Base-by-base conservation (phyloP, 2,797 vertebrate genomes). In the Remorina albescens region DNA sequence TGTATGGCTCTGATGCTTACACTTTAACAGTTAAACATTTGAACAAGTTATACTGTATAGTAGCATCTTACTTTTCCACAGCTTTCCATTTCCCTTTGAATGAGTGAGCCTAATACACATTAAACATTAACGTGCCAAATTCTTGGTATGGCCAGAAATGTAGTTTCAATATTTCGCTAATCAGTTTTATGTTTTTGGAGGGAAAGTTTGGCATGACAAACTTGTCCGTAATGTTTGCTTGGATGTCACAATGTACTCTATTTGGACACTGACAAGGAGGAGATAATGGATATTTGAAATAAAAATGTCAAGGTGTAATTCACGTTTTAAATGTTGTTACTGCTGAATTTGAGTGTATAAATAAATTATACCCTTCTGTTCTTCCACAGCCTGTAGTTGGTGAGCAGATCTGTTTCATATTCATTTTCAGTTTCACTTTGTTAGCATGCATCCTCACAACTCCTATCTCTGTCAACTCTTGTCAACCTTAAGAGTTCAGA, bases 291-390 rank as follows among this genome's bases (percentile, higher is more conserved):
- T 28, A 54, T 26, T 44, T 12, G 54, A 74, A 21, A 82, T 82
- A 74, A 85, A 85, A 50, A 74, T 67, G 76, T 76, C 77, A 67
- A 63, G 53, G 63, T 25, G 4, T 7, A n/a, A 8, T 6, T 67
- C 50, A 34, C 4, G 8, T 50, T 63, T 47, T 16, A 46, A 2
- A 21, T 30, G 18, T 26, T 16, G 2, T 54, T 32, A 12, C 9
- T 13, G 44, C 21, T 66, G 8, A 23, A 50, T 37, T 2, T 28
- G 0, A 57, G 1, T 19, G 57, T 9, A 32, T 61, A 8, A 71
- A 53, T 50, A n/a, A n/a, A n/a, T n/a, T n/a, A n/a, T n/a, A n/a
- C n/a, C n/a, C n/a, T n/a, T n/a, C n/a, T n/a, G n/a, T n/a, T n/a
- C n/a, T n/a, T n/a, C n/a, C n/a, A n/a, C n/a, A n/a, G n/a, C n/a